Percentiles rank a stretch among this genome's conserved stretches.
Conservation (phyloP, 2,113 vertebrate genomes). For the Helogale parvula region DNA sequence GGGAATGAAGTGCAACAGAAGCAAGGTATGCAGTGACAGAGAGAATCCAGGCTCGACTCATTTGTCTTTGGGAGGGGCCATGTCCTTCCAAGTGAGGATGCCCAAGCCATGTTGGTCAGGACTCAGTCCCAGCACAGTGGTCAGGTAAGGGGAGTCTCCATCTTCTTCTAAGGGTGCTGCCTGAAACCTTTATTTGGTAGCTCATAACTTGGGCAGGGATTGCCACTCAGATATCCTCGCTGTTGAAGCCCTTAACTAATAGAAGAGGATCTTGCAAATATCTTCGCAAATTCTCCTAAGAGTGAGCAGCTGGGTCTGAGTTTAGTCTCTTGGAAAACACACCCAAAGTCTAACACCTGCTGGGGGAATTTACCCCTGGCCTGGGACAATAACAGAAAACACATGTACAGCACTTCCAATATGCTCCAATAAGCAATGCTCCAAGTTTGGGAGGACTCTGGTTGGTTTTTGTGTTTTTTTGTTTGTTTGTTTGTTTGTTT, state of each 20-base stretch:
- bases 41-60: neutral
- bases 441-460: neutral
- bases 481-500: too few relatives aligned
- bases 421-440: neutral
- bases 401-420: neutral
- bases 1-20: neutral
- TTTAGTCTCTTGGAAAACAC: neutral
- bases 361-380: neutral
- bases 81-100: neutral
- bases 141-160: neutral
- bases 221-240: neutral
- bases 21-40: too few relatives aligned
- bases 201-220: neutral
- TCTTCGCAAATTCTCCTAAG: neutral
- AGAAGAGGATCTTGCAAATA: neutral
- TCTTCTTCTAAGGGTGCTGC: neutral
- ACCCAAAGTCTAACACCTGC: too few relatives aligned
- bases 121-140: neutral
- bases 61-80: neutral
- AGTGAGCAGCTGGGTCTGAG: neutral
- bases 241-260: neutral
- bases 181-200: neutral
- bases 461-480: neutral
- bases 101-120: too few relatives aligned
- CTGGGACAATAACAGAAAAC: too few relatives aligned